Evolutionary conservation across 1,140 invertebrate species (phyloP).

Genomic region (Bombus polaris): DNA sequence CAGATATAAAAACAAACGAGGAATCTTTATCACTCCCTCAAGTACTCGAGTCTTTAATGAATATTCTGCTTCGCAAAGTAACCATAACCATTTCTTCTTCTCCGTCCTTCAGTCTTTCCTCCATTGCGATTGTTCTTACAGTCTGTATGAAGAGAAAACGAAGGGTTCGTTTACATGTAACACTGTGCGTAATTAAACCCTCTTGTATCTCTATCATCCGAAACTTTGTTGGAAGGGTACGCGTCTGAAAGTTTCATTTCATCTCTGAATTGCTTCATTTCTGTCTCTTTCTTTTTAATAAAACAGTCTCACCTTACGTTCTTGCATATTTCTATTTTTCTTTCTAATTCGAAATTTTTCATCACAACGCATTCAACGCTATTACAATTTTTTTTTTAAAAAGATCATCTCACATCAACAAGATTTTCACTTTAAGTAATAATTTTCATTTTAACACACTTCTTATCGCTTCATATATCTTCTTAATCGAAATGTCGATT

Average conservation of each 20-base stretch:
- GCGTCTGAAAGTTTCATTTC: slow-evolving; percentile 35
- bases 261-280: background rate
- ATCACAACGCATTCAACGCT: background rate
- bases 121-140: background rate
- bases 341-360: background rate
- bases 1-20: background rate
- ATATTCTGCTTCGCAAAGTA: background rate
- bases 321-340: background rate
- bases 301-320: background rate
- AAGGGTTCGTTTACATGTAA: slow-evolving; percentile 27
- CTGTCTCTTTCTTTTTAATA: background rate
- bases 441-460: background rate
- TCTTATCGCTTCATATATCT: background rate
- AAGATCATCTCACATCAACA: background rate
- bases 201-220: slow-evolving; percentile 1
- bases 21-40: background rate
- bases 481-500: too few species aligned
- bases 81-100: background rate
- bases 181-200: slow-evolving; percentile 40
- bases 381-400: background rate
- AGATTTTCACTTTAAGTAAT: too few species aligned
- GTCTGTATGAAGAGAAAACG: slow-evolving; percentile 8
- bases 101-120: background rate
- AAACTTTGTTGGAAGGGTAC: slow-evolving; percentile 28
- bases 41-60: background rate